Conservation (phyloP, 2,888 invertebrate species). For the Ephialtes manifestator region DNA sequence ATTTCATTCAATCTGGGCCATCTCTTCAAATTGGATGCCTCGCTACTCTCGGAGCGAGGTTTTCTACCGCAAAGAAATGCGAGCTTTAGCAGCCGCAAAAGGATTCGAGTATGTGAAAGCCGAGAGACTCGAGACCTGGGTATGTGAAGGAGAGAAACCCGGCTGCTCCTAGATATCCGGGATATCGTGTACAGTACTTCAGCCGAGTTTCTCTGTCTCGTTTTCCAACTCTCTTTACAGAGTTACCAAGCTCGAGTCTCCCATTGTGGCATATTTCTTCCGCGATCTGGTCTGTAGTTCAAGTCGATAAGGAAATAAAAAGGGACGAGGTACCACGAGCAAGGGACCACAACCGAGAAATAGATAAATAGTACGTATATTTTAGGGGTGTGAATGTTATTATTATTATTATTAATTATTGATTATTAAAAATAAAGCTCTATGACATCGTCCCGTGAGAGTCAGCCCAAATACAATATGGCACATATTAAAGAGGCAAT, state of each 20-base stretch:
- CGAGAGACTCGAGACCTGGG: conserved; percentile 33
- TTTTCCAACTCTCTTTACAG: conserved; percentile 23
- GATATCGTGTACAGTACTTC: conserved; percentile 17
- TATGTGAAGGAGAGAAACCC: background rate
- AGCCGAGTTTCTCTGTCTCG: conserved; percentile 7
- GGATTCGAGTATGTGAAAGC: conserved; percentile 57
- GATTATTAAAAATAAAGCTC: too few species aligned
- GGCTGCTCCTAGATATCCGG: background rate
- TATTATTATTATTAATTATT: too few species aligned
- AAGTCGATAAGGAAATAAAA: conserved; percentile 59
- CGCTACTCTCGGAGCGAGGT: conserved; percentile 9
- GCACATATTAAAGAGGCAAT: too few species aligned
- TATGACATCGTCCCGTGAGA: too few species aligned
- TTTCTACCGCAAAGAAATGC: conserved; percentile 44
- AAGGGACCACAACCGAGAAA: background rate
- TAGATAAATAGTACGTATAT: background rate
- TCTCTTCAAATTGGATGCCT: conserved; percentile 66
- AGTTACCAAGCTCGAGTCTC: conserved; percentile 21
- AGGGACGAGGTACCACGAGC: background rate
- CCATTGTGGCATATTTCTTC: conserved; percentile 57
- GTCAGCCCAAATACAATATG: too few species aligned
- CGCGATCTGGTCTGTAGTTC: conserved; percentile 3
- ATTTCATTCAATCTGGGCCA: conserved; percentile 70
- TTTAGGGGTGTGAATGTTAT: too few species aligned
- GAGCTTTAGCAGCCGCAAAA: conserved; percentile 35